phyloP scores from a whole-genome alignment of 2,797 vertebrate genomes.

The Poeciliopsis infans region DNA sequence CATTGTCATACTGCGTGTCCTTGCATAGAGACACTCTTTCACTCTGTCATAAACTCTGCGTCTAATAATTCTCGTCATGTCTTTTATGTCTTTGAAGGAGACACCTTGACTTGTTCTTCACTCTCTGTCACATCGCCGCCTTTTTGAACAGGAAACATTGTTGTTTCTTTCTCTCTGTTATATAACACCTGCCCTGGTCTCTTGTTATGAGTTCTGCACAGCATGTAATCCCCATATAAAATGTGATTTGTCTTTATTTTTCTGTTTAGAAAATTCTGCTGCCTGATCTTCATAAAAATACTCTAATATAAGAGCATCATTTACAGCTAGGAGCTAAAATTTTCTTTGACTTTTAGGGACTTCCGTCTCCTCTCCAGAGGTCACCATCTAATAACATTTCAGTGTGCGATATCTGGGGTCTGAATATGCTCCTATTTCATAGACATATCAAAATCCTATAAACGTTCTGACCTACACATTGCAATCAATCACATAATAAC shows the following conservation, averaged over 20 bases:
- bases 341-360: background rate
- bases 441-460: slow-evolving; percentile 54
- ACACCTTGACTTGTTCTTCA: slow-evolving; percentile 67
- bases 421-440: slow-evolving; percentile 44
- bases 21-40: slow-evolving; percentile 58
- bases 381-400: slow-evolving; percentile 2
- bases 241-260: background rate
- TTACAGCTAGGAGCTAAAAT: background rate
- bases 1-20: slow-evolving; percentile 56
- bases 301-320: background rate
- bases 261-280: background rate
- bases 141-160: slow-evolving; percentile 58
- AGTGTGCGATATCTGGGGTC: slow-evolving; percentile 39
- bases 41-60: slow-evolving; percentile 60
- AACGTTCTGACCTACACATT: slow-evolving; percentile 55
- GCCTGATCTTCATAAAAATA: background rate
- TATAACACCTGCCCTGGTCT: slow-evolving; percentile 26
- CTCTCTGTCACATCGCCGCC: slow-evolving; percentile 29
- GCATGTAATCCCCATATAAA: background rate
- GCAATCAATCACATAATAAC: slow-evolving; percentile 61
- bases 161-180: slow-evolving; percentile 45
- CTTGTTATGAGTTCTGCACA: background rate
- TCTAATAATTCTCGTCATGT: slow-evolving; percentile 70
- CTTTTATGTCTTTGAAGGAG: slow-evolving; percentile 62
- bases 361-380: background rate